A percentile compares a stretch with the other conserved stretches of the same genome.
Conservation (phyloP, 2,888 invertebrate species). For the Athalia circularis region DNA sequence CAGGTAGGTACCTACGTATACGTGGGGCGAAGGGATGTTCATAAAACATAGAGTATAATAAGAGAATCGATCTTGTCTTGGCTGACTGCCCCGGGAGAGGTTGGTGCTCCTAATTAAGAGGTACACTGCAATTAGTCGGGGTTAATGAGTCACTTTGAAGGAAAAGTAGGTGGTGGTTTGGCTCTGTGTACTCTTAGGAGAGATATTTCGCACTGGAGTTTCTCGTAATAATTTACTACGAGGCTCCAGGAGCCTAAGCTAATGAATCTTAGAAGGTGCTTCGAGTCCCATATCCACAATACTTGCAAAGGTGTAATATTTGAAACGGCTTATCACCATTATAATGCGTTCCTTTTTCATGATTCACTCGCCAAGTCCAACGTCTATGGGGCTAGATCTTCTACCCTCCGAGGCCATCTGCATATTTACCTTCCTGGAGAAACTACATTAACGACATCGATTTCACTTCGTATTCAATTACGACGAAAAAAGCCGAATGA, state of each 20-base stretch:
- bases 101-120: slow-evolving; percentile 28
- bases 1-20: too few species aligned
- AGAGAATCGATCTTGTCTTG: slow-evolving; percentile 17
- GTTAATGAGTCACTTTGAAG: slow-evolving; percentile 22
- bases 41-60: slow-evolving; percentile 17
- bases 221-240: neutral
- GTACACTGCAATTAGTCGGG: slow-evolving; percentile 15
- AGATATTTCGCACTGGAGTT: slow-evolving; percentile 8
- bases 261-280: neutral
- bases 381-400: too few species aligned
- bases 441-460: too few species aligned
- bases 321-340: neutral
- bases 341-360: too few species aligned
- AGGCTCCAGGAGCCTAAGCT: neutral
- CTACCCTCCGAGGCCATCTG: too few species aligned
- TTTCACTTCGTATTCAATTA: too few species aligned
- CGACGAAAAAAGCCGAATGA: too few species aligned
- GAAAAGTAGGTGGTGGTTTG: slow-evolving; percentile 3
- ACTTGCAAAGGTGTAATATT: neutral
- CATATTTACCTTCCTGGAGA: too few species aligned
- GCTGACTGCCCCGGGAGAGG: neutral
- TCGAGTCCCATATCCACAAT: neutral
- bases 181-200: slow-evolving; percentile 6
- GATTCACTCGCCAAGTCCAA: too few species aligned
- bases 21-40: neutral